Evolutionary conservation across 2,888 invertebrate species (phyloP), one percentile per base, ranked within the genome.

Genomic region (Andrena flavipes): DNA sequence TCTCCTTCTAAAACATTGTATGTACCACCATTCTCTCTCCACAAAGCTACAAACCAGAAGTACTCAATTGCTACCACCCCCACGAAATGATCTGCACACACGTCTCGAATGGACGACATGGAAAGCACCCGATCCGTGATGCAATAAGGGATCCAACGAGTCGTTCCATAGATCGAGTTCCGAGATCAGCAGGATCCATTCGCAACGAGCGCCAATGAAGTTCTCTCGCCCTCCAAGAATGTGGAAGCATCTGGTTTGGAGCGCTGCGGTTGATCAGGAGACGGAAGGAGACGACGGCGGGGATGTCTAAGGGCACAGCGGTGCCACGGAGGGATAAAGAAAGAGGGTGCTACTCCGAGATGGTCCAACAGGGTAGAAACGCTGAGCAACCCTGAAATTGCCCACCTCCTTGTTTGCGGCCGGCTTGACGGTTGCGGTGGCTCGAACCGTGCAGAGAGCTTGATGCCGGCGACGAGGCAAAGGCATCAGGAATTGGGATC

Each of bases 311-410:
- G 13, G 35, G 20, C 10, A 30, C 2, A 8, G 10, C 2, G 20
- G 26, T 0, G 35, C 26, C 13, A 10, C n/a, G 54, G 16, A 23
- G 10, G 13, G 54, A 30, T 30, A 13, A n/a, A 7, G 48, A 54
- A 35, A 5, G 30, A 48, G 49, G 20, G n/a, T 64, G 63, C 7
- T 54, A 30, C 26, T 30, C 42, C 4, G 75, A 72, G 77, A 67
- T 59, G 70, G 26, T 75, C 60, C 77, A 68, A 80, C 85, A 49
- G 80, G 80, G 82, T 88, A 84, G 89, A 91, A 91, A 91, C 84
- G 91, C 91, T 89, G 91, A 91, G 91, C 90, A 90, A 90, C 91
- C 90, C 87, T 86, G 82, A 90, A 89, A 88, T 91, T 88, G 85
- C 88, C 90, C 89, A 82, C 83, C 86, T 83, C 75, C 91, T 91